Evolutionary conservation across 2,113 vertebrate genomes (phyloP).

Genomic region (Dasypus novemcinctus): DNA sequence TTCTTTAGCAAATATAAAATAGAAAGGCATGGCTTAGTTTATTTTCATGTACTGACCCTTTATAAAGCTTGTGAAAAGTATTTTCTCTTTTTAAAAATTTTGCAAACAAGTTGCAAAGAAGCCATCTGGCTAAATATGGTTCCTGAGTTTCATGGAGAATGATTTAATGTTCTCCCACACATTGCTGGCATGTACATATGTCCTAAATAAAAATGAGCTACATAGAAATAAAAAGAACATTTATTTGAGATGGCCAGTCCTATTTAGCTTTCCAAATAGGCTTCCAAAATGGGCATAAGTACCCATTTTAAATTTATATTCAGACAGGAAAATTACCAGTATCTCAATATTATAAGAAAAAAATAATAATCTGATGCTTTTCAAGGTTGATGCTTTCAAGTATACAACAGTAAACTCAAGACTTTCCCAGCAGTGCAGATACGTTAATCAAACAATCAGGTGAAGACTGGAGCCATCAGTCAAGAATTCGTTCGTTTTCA

Average conservation of each 20-base stretch:
- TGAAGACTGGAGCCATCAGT: background rate
- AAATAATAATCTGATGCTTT: background rate
- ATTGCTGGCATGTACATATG: slow-evolving; percentile 53
- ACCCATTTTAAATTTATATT: slow-evolving; percentile 64
- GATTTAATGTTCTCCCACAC: slow-evolving; percentile 62
- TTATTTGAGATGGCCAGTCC: slow-evolving; percentile 56
- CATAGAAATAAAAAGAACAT: slow-evolving; percentile 62
- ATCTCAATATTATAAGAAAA: slow-evolving; percentile 47
- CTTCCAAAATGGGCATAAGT: slow-evolving; percentile 42
- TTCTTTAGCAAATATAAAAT: slow-evolving; percentile 8
- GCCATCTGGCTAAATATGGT: slow-evolving; percentile 54
- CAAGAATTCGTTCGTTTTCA: slow-evolving; percentile 29
- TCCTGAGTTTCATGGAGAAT: slow-evolving; percentile 56
- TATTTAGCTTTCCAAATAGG: slow-evolving; percentile 27
- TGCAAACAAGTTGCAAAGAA: slow-evolving; percentile 58
- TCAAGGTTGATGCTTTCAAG: background rate
- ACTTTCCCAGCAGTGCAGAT: background rate
- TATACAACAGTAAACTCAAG: background rate
- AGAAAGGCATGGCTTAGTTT: slow-evolving; percentile 6
- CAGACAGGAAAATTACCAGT: slow-evolving; percentile 65
- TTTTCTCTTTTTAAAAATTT: slow-evolving; percentile 34
- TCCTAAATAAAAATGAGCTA: slow-evolving; percentile 70
- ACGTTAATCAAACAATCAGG: background rate
- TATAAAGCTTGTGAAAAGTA: slow-evolving; percentile 32
- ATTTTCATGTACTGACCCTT: slow-evolving; percentile 33